These are phyloP conservation scores for Copsychus sechellarum DNA, from an alignment of 2,113 vertebrate genomes.

Conservation along the genomic window DNA sequence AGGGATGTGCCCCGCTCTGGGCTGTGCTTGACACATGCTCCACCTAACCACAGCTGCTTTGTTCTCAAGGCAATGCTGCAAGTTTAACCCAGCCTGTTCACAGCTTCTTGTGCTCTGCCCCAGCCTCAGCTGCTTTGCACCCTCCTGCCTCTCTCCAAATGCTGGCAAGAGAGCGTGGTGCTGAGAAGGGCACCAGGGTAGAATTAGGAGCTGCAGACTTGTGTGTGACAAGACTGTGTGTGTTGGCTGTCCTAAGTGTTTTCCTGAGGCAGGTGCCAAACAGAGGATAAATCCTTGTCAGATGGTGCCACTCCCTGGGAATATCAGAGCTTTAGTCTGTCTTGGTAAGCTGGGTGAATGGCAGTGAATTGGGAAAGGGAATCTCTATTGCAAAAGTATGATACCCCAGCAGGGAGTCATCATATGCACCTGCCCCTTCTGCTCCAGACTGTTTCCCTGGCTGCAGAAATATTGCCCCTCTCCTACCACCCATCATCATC, in stretches of 20 bases:
- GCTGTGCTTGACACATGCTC: not conserved
- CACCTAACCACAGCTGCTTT: not conserved
- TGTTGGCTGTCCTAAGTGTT: not conserved
- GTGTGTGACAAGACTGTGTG: not conserved
- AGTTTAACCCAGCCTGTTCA: not conserved
- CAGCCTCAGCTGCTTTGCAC: not conserved
- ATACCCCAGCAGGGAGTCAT: not conserved
- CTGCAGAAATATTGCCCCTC: not conserved
- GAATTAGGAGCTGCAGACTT: not conserved
- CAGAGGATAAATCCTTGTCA: not conserved
- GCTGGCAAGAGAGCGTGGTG: not conserved
- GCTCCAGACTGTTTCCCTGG: not conserved
- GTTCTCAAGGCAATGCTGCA: not conserved
- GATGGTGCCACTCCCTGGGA: not conserved
- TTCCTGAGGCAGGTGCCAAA: not conserved
- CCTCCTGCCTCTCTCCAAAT: not conserved
- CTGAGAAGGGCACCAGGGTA: not conserved
- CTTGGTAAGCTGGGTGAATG: not conserved
- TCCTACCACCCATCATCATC: not conserved
- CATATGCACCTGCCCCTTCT: not conserved
- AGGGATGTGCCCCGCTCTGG: fast-evolving
- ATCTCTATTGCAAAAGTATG: not conserved
- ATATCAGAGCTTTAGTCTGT: not conserved
- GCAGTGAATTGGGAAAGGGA: not conserved
- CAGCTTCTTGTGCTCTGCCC: not conserved